phyloP scores from a whole-genome alignment of 2,113 vertebrate species.

The Seriola rivoliana region DNA sequence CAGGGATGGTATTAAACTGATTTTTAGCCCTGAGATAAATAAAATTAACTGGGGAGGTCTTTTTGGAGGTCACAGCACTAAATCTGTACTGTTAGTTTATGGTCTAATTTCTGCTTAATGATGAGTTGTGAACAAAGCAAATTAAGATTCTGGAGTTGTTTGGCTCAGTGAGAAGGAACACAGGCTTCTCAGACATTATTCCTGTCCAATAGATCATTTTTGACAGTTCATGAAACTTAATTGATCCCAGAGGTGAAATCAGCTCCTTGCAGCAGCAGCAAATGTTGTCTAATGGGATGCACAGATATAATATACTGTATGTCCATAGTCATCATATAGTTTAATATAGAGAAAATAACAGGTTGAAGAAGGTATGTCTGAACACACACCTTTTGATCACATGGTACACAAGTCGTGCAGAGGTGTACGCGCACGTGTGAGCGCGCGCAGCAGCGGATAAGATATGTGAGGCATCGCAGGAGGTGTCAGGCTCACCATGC shows the following conservation, averaged over 20 bases:
- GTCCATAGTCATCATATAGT: neutral
- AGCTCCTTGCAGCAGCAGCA: neutral
- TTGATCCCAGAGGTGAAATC: neutral
- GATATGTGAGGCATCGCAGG: slow-evolving; percentile 26
- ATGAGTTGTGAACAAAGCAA: slow-evolving; percentile 32
- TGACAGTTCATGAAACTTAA: neutral
- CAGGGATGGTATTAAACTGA: neutral
- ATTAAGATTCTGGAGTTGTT: neutral
- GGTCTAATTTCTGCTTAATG: neutral
- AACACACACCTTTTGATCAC: slow-evolving; percentile 6
- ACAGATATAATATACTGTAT: neutral
- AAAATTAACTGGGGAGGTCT: slow-evolving; percentile 17
- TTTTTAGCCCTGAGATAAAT: slow-evolving; percentile 9
- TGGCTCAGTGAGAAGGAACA: neutral
- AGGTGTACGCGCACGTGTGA: neutral
- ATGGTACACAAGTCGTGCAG: neutral
- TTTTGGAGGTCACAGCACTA: slow-evolving; percentile 40
- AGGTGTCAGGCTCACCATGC: slow-evolving; percentile 39
- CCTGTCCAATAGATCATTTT: neutral
- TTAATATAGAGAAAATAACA: neutral
- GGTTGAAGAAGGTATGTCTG: neutral
- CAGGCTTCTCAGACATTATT: neutral
- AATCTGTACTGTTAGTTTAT: slow-evolving; percentile 28
- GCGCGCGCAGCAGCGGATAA: slow-evolving; percentile 31
- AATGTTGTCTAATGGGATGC: neutral